A percentile compares a stretch with the other conserved stretches of the same genome.
Evolutionary conservation across 2,888 invertebrate species (phyloP).

Genomic region (Cistogaster globosa): DNA sequence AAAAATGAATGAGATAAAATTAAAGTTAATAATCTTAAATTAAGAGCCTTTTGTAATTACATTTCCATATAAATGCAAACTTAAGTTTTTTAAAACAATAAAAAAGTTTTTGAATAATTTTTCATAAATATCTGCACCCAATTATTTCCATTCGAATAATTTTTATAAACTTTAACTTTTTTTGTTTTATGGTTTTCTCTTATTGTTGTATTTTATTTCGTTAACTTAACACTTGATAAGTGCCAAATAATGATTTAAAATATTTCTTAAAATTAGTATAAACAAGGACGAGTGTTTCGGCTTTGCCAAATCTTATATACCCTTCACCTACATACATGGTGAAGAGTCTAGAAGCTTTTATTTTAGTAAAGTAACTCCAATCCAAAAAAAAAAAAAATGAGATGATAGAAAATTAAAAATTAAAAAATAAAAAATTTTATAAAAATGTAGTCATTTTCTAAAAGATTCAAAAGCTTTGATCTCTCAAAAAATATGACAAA

Average conservation of each 20-base stretch:
- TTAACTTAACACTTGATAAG: slow-evolving; percentile 53
- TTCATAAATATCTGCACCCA: slow-evolving; percentile 67
- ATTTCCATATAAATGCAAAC: slow-evolving; percentile 68
- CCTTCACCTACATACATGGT: too few relatives aligned
- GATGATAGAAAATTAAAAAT: too few relatives aligned
- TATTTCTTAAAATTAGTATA: slow-evolving; percentile 37
- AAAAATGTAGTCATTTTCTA: too few relatives aligned
- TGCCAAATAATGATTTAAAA: slow-evolving; percentile 47
- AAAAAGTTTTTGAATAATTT: slow-evolving; percentile 49
- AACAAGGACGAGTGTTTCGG: too few relatives aligned
- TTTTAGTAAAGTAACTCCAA: too few relatives aligned
- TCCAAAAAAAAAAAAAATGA: too few relatives aligned
- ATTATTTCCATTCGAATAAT: slow-evolving; percentile 72
- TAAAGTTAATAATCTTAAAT: background rate
- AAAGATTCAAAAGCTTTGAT: too few relatives aligned
- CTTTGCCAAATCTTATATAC: too few relatives aligned
- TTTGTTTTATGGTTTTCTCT: background rate
- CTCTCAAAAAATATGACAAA: too few relatives aligned
- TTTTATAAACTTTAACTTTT: slow-evolving; percentile 58
- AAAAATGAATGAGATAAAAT: background rate
- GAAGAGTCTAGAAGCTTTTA: too few relatives aligned
- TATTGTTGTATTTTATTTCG: slow-evolving; percentile 6
- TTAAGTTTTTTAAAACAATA: slow-evolving; percentile 45
- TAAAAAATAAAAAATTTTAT: too few relatives aligned
- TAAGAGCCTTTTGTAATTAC: slow-evolving; percentile 34